Evolutionary conservation across 2,888 invertebrate species (phyloP), one percentile per base, ranked within the genome.

Genomic region (Tetramorium bicarinatum): DNA sequence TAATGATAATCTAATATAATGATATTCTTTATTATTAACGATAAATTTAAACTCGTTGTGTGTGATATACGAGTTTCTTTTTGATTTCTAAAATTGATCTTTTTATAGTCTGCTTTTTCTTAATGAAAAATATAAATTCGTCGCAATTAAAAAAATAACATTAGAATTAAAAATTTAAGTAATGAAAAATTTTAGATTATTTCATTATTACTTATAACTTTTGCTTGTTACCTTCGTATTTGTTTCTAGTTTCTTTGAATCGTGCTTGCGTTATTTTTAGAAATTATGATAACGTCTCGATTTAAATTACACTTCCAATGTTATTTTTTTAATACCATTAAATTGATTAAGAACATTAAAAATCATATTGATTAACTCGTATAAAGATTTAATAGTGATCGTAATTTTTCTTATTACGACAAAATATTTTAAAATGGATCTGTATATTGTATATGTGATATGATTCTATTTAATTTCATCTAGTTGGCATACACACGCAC

Each of bases 141-240:
- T 66, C 21, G 18, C 25, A 18, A 18, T 44, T 66, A 47, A 47
- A 41, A 25, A 44, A 15, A 77, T 41, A 47, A 21, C 8, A 3
- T 41, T 41, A 66, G 6, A 15, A 29, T 67, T 44, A 52, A 54
- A 67, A 77, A 34, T 54, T 77, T 29, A 44, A 41, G 44, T 54
- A 15, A 77, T 29, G 13, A 66, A 49, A 29, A 15, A 25, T 59
- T 67, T 84, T 11, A 38, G 3, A 44, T 38, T 47, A 1, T 21
- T 34, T 34, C 29, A 80, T 82, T 82, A 44, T 67, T 83, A 59
- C 79, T 87, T 87, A 25, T 84, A 83, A 83, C 80, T 83, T 61
- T 81, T 9, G 59, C 3, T 1, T 44, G 15, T 41, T 54, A 66
- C 47, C 79, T 85, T 59, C 18, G 8, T 13, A 34, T 59, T 1